These are phyloP conservation scores for Clivina fossor DNA, from an alignment of 2,888 invertebrate genomes.

Conservation along the genomic window DNA sequence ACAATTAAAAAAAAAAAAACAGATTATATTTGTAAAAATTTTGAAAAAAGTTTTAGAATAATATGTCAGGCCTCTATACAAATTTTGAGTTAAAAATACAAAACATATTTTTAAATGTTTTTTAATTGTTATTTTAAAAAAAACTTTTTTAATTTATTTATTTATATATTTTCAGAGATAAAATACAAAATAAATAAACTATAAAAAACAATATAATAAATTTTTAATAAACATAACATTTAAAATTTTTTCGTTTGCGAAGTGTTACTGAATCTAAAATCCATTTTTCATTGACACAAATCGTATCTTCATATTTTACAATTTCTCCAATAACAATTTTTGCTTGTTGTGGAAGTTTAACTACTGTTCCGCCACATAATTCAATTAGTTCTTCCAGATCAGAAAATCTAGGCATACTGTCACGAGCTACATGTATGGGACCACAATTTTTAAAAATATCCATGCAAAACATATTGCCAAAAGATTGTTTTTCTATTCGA, in stretches of 20 bases:
- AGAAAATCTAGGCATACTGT: slow-evolving; percentile 55
- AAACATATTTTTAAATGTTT: no score
- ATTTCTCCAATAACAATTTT: slow-evolving; percentile 58
- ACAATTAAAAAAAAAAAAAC: no score
- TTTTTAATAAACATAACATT: no score
- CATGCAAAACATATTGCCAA: slow-evolving; percentile 60
- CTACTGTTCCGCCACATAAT: slow-evolving; percentile 60
- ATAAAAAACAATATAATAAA: no score
- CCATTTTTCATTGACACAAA: slow-evolving; percentile 62
- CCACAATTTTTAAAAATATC: slow-evolving; percentile 63
- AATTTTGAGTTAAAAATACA: no score
- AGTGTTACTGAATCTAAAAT: slow-evolving; percentile 64
- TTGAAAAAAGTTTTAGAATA: no score
- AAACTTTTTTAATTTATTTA: no score
- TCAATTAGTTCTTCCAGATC: slow-evolving; percentile 61
- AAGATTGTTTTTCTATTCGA: slow-evolving; percentile 63
- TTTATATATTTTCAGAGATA: no score
- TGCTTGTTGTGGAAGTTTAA: slow-evolving; percentile 54
- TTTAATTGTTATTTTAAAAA: no score
- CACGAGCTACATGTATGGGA: slow-evolving; percentile 57
- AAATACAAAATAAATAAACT: no score
- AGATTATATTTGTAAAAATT: no score
- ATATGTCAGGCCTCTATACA: no score
- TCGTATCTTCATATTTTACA: slow-evolving; percentile 40
- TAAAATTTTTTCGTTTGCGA: slow-evolving; percentile 55